Percentiles rank a stretch among this genome's conserved stretches.
These are phyloP conservation scores for Ctenopoma multispine DNA, from an alignment of 2,797 vertebrate species.

Conservation along the genomic window DNA sequence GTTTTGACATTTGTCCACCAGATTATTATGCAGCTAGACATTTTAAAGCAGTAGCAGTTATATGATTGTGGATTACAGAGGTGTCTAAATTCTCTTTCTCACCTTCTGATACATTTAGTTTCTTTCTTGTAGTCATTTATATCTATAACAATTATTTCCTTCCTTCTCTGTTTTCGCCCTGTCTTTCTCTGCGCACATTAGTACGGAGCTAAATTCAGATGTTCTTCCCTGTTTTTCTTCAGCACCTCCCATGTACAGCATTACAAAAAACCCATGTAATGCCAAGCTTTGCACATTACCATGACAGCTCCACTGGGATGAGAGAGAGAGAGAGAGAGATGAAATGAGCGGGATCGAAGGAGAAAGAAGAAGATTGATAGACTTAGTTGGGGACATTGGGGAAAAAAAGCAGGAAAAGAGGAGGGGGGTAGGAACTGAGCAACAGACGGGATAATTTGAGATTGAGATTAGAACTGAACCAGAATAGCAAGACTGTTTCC, in stretches of 20 bases:
- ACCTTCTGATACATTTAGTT: too few relatives aligned
- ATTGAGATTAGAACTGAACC: background rate
- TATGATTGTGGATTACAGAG: too few relatives aligned
- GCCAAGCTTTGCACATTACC: conserved; percentile 61
- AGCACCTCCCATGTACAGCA: background rate
- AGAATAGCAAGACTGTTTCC: background rate
- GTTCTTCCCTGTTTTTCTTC: too few relatives aligned
- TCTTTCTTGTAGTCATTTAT: too few relatives aligned
- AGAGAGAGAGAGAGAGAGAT: conserved; percentile 12
- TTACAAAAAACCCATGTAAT: conserved; percentile 68
- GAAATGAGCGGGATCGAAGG: background rate
- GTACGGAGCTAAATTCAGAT: too few relatives aligned
- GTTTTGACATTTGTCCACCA: too few relatives aligned
- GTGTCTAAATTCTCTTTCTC: too few relatives aligned
- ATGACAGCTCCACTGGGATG: conserved; percentile 64
- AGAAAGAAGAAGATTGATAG: background rate
- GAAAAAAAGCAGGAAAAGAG: background rate
- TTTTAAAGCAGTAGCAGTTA: too few relatives aligned
- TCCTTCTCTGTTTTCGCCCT: too few relatives aligned
- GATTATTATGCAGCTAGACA: too few relatives aligned
- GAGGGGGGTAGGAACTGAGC: background rate
- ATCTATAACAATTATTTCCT: too few relatives aligned
- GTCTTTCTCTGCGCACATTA: too few relatives aligned
- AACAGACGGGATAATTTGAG: background rate
- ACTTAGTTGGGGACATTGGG: background rate